Evolutionary conservation across 1,140 invertebrate species (phyloP).

Genomic region (Drosophila rhopaloa): DNA sequence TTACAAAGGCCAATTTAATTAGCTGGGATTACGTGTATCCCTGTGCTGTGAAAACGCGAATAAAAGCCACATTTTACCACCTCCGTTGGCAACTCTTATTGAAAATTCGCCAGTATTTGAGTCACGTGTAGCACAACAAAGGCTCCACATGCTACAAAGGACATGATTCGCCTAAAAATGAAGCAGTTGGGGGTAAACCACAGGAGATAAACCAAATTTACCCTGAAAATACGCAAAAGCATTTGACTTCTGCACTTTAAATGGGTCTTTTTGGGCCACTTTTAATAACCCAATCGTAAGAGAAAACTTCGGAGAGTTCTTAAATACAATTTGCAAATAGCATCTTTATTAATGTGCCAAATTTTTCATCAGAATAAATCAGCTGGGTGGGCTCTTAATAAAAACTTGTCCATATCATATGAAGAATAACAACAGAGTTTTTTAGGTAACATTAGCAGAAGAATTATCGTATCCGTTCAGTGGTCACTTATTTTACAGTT

Average conservation of each 20-base stretch:
- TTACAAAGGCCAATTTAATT: conserved; percentile 48
- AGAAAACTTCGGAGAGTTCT: neutral
- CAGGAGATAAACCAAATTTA: neutral
- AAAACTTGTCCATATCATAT: neutral
- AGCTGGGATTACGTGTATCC: conserved; percentile 35
- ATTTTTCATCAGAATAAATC: neutral
- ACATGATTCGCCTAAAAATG: conserved; percentile 13
- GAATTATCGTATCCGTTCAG: neutral
- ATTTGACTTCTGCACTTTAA: neutral
- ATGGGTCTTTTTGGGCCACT: neutral
- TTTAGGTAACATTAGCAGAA: neutral
- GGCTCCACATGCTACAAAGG: conserved; percentile 23
- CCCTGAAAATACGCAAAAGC: too few relatives aligned
- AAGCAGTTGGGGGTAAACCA: conserved; percentile 4
- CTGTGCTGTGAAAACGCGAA: conserved; percentile 28
- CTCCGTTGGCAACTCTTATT: neutral
- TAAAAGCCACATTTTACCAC: conserved; percentile 5
- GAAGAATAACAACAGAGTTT: neutral
- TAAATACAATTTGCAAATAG: neutral
- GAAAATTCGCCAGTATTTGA: conserved; percentile 5
- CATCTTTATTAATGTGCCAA: conserved; percentile 16
- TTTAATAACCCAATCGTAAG: neutral
- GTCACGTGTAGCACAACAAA: conserved; percentile 20
- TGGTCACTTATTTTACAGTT: neutral
- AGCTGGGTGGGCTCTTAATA: neutral